These are phyloP conservation scores for Microtus richardsoni DNA, from an alignment of 2,113 vertebrate species.

Conservation along the genomic window DNA sequence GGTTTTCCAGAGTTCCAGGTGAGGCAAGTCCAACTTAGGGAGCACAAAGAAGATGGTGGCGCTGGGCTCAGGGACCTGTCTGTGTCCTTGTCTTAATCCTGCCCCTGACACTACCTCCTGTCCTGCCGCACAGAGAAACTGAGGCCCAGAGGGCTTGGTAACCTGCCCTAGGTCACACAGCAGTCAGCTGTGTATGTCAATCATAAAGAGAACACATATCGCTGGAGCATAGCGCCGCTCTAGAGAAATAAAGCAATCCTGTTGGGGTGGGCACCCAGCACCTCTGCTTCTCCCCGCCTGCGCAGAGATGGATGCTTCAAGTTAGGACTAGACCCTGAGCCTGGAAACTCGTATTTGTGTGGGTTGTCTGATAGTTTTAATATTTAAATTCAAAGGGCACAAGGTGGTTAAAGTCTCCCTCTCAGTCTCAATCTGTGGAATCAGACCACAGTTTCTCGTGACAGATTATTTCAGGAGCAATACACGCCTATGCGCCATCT, in stretches of 20 bases:
- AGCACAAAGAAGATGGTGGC: neutral
- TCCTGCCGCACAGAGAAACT: neutral
- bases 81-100: neutral
- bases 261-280: fast-evolving
- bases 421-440: neutral
- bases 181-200: neutral
- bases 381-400: conserved; percentile 23
- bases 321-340: neutral
- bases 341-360: neutral
- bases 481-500: fast-evolving
- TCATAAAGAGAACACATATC: neutral
- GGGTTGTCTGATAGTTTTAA: neutral
- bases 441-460: neutral
- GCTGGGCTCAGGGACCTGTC: neutral
- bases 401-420: neutral
- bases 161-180: conserved; percentile 16
- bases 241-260: neutral
- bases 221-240: neutral
- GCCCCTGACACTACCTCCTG: neutral
- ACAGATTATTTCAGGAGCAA: conserved; percentile 9
- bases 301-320: neutral
- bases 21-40: neutral
- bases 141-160: neutral
- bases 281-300: neutral
- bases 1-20: neutral